These are phyloP conservation scores for Atrichornis clamosus DNA, from an alignment of 2,113 vertebrate species.

Conservation along the genomic window DNA sequence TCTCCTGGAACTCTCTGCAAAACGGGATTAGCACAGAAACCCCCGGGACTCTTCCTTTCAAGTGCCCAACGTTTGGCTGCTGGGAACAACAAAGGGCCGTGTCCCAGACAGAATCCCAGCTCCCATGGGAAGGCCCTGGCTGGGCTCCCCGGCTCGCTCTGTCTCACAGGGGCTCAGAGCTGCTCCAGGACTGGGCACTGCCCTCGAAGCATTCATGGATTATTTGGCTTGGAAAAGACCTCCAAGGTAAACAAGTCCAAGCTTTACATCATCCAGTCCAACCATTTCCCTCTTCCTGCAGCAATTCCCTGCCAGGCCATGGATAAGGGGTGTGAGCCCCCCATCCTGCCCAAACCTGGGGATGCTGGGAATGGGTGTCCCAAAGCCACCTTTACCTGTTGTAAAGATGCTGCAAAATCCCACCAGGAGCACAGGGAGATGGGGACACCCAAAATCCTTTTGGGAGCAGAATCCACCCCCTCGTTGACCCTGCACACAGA, in stretches of 20 bases:
- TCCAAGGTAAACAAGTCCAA: background rate
- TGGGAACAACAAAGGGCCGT: background rate
- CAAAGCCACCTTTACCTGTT: background rate
- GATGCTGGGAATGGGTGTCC: background rate
- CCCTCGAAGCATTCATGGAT: background rate
- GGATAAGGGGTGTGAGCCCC: background rate
- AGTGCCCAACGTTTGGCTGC: background rate
- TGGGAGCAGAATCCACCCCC: background rate
- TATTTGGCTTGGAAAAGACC: background rate
- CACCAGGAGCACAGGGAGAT: background rate
- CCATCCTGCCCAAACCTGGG: background rate
- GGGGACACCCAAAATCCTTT: background rate
- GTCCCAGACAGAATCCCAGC: fast-evolving
- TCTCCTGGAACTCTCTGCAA: constrained; percentile 65
- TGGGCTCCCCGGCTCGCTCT: background rate
- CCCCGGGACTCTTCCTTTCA: background rate
- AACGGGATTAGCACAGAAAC: constrained; percentile 15
- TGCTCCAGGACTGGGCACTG: background rate
- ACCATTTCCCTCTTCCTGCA: background rate
- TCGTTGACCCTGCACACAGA: background rate
- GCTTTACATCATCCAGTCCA: background rate
- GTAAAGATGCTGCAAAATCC: background rate
- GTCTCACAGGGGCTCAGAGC: background rate
- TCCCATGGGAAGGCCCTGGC: fast-evolving
- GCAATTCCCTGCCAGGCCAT: background rate